Percentiles rank a stretch among this genome's conserved stretches.
These are phyloP conservation scores for Papilio aristodemus DNA, from an alignment of 1,140 invertebrate genomes.

Conservation along the genomic window DNA sequence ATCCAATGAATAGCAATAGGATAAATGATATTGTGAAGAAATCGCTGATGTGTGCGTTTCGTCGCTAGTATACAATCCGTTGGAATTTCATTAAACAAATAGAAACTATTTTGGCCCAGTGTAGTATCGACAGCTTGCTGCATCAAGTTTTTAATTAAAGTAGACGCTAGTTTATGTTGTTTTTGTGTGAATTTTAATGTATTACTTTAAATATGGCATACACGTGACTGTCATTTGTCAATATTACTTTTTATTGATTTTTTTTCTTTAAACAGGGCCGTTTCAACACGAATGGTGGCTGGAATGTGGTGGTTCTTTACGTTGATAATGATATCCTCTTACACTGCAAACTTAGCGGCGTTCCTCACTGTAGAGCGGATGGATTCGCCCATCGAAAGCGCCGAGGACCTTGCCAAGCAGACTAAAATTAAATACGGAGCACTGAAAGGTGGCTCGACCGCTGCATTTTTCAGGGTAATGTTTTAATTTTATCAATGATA, in stretches of 20 bases:
- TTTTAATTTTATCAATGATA: conserved; percentile 13
- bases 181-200: neutral
- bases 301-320: conserved; percentile 99
- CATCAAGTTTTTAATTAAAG: conserved; percentile 67
- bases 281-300: conserved; percentile 94
- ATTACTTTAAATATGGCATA: neutral
- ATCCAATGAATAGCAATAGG: conserved; percentile 62
- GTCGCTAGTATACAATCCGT: conserved; percentile 49
- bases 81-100: conserved; percentile 42
- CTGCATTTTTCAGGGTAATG: conserved; percentile 93
- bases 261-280: conserved; percentile 82
- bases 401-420: conserved; percentile 97
- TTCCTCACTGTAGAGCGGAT: conserved; percentile 98
- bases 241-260: conserved; percentile 17
- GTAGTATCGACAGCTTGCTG: conserved; percentile 79
- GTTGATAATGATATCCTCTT: conserved; percentile 98
- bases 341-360: conserved; percentile 98
- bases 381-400: conserved; percentile 97
- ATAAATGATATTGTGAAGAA: neutral
- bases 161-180: conserved; percentile 33
- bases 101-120: conserved; percentile 55
- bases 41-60: conserved; percentile 42
- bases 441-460: conserved; percentile 94
- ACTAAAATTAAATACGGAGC: conserved; percentile 98
- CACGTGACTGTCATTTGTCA: neutral